phyloP scores from a whole-genome alignment of 64 coral and sea anemone genomes.

The Montipora foliosa region DNA sequence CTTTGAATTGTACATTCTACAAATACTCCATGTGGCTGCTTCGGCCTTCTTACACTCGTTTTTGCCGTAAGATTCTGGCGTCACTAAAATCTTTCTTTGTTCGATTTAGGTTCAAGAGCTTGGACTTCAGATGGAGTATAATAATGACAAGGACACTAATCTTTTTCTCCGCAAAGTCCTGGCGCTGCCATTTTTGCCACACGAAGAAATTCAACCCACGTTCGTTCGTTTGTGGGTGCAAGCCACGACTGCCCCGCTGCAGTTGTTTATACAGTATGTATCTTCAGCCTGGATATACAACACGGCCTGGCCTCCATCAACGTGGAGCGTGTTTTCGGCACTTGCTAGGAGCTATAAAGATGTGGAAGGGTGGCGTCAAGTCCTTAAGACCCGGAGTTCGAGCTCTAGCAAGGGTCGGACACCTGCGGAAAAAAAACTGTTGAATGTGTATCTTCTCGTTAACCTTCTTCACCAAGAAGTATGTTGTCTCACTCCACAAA shows the following conservation, averaged over 20 bases:
- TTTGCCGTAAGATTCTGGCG: too few relatives aligned
- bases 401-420: too few relatives aligned
- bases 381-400: not conserved
- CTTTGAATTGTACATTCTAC: too few relatives aligned
- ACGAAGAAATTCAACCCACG: conserved; percentile 30
- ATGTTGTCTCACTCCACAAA: not conserved
- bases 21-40: too few relatives aligned
- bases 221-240: not conserved
- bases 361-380: not conserved
- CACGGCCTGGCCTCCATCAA: conserved; percentile 15
- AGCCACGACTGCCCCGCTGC: conserved; percentile 5
- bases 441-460: not conserved
- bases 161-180: conserved; percentile 22
- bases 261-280: conserved; percentile 17
- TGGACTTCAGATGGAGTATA: not conserved
- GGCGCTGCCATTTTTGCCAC: conserved; percentile 31
- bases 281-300: conserved; percentile 32
- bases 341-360: conserved; percentile 2
- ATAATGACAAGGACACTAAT: conserved; percentile 21
- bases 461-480: not conserved
- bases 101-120: conserved; percentile 18
- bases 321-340: conserved; percentile 9
- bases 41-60: too few relatives aligned
- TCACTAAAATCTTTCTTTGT: not conserved
- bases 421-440: not conserved